Conservation (phyloP, 2,888 invertebrate genomes). For the Neoitamus cyanurus region DNA sequence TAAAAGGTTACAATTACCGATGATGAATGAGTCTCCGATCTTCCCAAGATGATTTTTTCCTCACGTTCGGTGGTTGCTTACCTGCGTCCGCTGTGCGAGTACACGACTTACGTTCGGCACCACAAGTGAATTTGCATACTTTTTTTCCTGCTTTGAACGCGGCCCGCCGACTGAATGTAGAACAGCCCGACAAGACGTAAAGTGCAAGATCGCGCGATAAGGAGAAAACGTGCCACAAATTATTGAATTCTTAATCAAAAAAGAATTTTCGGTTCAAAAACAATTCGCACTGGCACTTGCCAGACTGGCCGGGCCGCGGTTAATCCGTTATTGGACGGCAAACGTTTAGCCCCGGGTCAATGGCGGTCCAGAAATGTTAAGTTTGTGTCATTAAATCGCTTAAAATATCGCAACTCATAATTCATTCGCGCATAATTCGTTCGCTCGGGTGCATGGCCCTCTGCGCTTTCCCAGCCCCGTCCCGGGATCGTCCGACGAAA, state of each 20-base stretch:
- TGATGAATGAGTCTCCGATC: constrained; percentile 19
- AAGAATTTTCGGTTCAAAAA: background rate
- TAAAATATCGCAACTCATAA: constrained; percentile 26
- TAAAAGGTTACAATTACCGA: constrained; percentile 37
- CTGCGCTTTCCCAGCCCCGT: background rate
- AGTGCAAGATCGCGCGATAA: constrained; percentile 18
- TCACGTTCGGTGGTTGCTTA: constrained; percentile 9
- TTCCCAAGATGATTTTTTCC: background rate
- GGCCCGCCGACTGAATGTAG: background rate
- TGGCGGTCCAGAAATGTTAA: constrained; percentile 5
- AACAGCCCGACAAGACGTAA: constrained; percentile 13
- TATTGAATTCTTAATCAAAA: constrained; percentile 30
- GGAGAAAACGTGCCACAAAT: constrained; percentile 11
- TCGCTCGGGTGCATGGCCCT: background rate
- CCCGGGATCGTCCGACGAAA: background rate
- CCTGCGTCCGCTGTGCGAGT: background rate
- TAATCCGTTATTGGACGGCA: constrained; percentile 18
- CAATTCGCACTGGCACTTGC: background rate
- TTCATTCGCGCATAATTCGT: constrained; percentile 10
- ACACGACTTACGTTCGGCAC: background rate
- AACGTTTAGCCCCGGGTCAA: background rate
- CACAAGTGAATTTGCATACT: constrained; percentile 16
- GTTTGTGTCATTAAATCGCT: constrained; percentile 18
- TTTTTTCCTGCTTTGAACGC: background rate
- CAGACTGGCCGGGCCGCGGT: background rate